Conservation (phyloP, 2,113 vertebrate species). For the Corythaeola cristata region DNA sequence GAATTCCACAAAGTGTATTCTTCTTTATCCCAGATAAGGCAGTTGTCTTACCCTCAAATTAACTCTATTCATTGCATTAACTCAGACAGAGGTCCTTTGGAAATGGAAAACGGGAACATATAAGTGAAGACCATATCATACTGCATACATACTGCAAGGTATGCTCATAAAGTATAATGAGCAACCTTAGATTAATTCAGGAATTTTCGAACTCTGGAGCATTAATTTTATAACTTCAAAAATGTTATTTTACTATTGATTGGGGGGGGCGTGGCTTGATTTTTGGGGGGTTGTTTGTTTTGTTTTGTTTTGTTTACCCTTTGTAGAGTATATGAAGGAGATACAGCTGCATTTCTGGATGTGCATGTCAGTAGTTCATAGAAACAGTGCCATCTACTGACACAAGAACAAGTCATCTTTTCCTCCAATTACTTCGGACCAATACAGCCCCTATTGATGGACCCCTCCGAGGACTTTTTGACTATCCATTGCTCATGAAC, state of each 20-base stretch:
- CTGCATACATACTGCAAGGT: background rate
- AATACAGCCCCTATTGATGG: background rate
- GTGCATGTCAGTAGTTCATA: conserved; percentile 21
- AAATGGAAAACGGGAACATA: background rate
- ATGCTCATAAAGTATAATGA: background rate
- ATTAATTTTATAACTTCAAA: background rate
- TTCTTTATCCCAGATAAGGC: background rate
- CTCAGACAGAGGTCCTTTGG: background rate
- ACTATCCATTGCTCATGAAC: background rate
- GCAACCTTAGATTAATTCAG: background rate
- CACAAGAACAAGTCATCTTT: background rate
- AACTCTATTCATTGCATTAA: background rate
- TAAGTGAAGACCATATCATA: background rate
- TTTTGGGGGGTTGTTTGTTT: background rate
- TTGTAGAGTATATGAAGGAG: background rate
- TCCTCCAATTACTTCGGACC: background rate
- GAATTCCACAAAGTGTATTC: background rate
- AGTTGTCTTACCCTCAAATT: background rate
- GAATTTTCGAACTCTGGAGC: background rate
- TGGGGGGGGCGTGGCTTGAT: background rate
- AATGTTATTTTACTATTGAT: background rate
- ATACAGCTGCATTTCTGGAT: background rate
- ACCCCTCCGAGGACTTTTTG: background rate
- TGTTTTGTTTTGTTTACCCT: background rate
- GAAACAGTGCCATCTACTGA: conserved; percentile 71